phyloP scores from a whole-genome alignment of 2,797 vertebrate genomes.

The Arrhamphus sclerolepis region DNA sequence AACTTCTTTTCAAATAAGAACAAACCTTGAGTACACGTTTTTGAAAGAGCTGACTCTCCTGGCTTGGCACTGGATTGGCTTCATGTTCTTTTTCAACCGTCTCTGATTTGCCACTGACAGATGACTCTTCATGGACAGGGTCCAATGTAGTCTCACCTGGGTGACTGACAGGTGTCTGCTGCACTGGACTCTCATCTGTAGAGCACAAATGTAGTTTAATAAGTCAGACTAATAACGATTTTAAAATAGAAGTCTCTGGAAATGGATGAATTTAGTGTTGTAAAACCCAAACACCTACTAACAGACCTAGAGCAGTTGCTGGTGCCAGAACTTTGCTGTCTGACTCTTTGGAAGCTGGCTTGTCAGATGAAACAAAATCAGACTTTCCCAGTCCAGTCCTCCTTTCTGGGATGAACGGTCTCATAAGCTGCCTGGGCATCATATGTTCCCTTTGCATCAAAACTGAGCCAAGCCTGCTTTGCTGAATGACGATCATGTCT shows the following conservation, averaged over 20 bases:
- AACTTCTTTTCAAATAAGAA: conserved; percentile 20
- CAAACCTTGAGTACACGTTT: conserved; percentile 63
- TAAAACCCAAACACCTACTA: neutral
- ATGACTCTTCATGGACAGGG: neutral
- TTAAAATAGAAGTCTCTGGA: neutral
- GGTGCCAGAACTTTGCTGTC: neutral
- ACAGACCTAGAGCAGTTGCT: conserved; percentile 42
- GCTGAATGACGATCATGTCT: conserved; percentile 82
- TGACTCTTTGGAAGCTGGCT: neutral
- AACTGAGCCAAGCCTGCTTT: conserved; percentile 84
- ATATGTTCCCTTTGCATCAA: conserved; percentile 75
- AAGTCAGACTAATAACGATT: neutral
- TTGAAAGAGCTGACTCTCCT: conserved; percentile 48
- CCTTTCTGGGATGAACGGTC: fast-evolving
- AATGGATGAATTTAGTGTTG: neutral
- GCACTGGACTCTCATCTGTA: conserved; percentile 7
- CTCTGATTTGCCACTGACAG: neutral
- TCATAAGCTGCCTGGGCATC: conserved; percentile 7
- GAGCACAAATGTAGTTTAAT: conserved; percentile 2
- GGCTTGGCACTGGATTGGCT: conserved; percentile 12
- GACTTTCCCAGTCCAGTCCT: conserved; percentile 13
- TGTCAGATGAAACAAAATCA: fast-evolving
- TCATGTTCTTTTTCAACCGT: neutral
- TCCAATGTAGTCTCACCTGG: neutral
- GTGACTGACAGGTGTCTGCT: conserved; percentile 11